Base-by-base conservation (phyloP, 2,113 vertebrate species). In the Tichodroma muraria region DNA sequence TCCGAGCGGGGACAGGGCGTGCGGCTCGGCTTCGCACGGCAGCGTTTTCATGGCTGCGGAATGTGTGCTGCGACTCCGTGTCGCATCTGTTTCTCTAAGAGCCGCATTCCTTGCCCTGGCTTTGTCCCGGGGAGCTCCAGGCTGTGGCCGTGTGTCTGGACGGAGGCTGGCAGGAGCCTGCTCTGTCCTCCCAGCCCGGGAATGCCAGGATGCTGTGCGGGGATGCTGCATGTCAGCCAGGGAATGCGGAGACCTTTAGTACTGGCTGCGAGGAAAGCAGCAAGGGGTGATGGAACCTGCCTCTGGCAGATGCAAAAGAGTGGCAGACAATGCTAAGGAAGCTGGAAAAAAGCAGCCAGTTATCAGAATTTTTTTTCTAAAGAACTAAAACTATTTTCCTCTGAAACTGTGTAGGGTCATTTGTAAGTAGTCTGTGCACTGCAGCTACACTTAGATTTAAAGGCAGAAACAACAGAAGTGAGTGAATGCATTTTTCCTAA, bases 11-110 rank as follows among this genome's bases (percentile, higher is more conserved):
- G 69, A 21, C 9, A 23, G 37, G 35, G 6, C 45, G 13, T 4
- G 6, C 31, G 44, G 33, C 40, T 40, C 21, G 0, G 1, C 30
- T 49, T 30, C 19, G 64, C 59, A 11, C 2, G 0, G 72, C 45
- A 37, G 45, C 7, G 0, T 18, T 80, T 13, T 5, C 4, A 1
- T 16, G 76, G 49, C 72, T 42, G n/a, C 59, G 31, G 1, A 3
- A 15, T 4, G 24, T 31, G 37, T 24, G 44, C 42, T 45, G 52
- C 42, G 11, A 27, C 16, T n/a, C 15, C 17, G 35, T 13, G 53
- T 81, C 66, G 10, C 44, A 9, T 38, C 76, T 59, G 44, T 6
- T 77, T 60, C 65, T 21, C n/a, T 5, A 7, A 52, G 13, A 86
- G 37, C n/a, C 31, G 0, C 21, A 0, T 7, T 60, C 30, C 23